Conservation (phyloP, 2,888 invertebrate genomes). For the Tholera decimalis region DNA sequence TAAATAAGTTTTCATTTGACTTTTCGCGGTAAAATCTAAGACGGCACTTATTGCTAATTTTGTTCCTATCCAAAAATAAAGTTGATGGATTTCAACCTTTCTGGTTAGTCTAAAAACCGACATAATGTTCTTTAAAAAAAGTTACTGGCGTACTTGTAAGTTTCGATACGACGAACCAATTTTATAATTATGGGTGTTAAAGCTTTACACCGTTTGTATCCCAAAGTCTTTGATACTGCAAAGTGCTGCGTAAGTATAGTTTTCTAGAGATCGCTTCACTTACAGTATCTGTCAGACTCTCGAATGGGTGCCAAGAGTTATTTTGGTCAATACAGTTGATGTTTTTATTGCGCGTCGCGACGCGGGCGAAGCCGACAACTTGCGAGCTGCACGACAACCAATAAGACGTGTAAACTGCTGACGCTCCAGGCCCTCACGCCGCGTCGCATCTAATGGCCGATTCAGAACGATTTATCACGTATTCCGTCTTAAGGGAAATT, state of each 20-base stretch:
- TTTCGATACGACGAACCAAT: background rate
- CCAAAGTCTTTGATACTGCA: constrained; percentile 35
- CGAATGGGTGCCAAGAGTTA: constrained; percentile 90
- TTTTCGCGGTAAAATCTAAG: constrained; percentile 22
- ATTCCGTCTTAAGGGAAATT: constrained; percentile 86
- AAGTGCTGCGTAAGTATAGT: constrained; percentile 61
- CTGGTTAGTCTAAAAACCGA: background rate
- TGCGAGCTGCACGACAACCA: constrained; percentile 82
- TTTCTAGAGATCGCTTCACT: constrained; percentile 80
- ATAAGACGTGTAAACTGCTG: constrained; percentile 87
- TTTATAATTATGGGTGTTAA: background rate
- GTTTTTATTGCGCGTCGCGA: constrained; percentile 90
- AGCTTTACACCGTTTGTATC: background rate
- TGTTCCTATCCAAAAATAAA: background rate
- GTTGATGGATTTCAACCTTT: background rate
- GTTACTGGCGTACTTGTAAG: constrained; percentile 4
- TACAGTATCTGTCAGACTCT: constrained; percentile 84
- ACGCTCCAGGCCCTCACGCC: constrained; percentile 81
- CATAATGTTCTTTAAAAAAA: constrained; percentile 1
- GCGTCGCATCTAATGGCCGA: constrained; percentile 86
- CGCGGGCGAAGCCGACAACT: constrained; percentile 78
- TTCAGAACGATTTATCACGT: constrained; percentile 89
- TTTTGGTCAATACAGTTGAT: constrained; percentile 90
- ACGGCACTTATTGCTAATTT: background rate
- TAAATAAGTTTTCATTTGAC: no score